These are phyloP conservation scores for Sialis fuliginosa DNA, from an alignment of 2,888 invertebrate genomes.

Conservation along the genomic window DNA sequence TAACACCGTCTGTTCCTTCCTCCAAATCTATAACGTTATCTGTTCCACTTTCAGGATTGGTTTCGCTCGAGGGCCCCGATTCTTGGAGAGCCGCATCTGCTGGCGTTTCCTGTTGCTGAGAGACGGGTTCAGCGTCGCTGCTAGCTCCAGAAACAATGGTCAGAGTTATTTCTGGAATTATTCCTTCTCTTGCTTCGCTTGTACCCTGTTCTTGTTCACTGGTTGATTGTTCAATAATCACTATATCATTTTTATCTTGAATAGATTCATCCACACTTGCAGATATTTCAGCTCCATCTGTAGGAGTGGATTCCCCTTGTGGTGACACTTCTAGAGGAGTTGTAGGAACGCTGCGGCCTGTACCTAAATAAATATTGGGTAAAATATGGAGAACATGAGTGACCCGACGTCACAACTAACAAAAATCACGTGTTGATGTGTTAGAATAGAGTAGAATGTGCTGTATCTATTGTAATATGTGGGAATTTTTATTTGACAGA, in stretches of 20 bases:
- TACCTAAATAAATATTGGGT: constrained; percentile 27
- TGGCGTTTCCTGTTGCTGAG: neutral
- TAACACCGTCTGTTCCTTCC: constrained; percentile 31
- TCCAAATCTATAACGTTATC: constrained; percentile 22
- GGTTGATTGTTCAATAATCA: constrained; percentile 1
- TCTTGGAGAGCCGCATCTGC: neutral
- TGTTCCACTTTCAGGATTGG: constrained; percentile 5
- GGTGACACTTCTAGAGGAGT: constrained; percentile 48
- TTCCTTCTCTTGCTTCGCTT: neutral
- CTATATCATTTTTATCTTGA: neutral
- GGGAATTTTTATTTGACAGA: too few species aligned
- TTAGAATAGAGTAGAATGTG: too few species aligned
- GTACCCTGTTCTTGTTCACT: constrained; percentile 6
- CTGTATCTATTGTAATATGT: too few species aligned
- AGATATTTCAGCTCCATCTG: constrained; percentile 5
- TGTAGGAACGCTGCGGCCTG: constrained; percentile 48
- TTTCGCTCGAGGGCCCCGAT: constrained; percentile 11
- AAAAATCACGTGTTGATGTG: too few species aligned
- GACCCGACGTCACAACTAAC: too few species aligned
- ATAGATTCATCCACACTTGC: neutral
- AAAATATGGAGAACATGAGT: too few species aligned
- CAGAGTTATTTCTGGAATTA: constrained; percentile 10
- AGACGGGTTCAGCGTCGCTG: neutral
- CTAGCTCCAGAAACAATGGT: constrained; percentile 5
- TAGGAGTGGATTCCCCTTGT: constrained; percentile 19